phyloP scores from a whole-genome alignment of 2,113 vertebrate genomes.

The Clarias batrachus region DNA sequence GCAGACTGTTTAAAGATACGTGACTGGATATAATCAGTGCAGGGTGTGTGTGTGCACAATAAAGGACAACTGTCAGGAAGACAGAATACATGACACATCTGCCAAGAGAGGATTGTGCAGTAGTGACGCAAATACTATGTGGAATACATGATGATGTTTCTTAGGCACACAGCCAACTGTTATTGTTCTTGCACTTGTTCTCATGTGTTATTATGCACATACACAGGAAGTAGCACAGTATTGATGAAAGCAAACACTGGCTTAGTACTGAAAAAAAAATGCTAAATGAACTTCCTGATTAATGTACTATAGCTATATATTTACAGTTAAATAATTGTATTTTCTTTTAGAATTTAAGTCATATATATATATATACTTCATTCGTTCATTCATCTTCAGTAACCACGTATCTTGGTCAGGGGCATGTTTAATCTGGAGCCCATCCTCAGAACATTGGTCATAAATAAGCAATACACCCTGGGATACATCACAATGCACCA shows the following conservation, averaged over 20 bases:
- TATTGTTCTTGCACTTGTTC: constrained; percentile 27
- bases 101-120: constrained; percentile 54
- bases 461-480: not conserved
- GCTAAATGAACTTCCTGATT: not conserved
- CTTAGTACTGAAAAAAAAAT: not conserved
- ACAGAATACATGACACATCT: constrained; percentile 53
- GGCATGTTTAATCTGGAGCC: not conserved
- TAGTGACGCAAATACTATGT: constrained; percentile 47
- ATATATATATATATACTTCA: not conserved
- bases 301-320: not conserved
- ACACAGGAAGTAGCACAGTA: not conserved
- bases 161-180: constrained; percentile 28
- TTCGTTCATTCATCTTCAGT: not conserved
- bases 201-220: not conserved
- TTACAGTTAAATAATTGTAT: not conserved
- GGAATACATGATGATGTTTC: constrained; percentile 53
- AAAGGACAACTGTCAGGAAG: constrained; percentile 43
- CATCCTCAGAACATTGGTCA: not conserved
- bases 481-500: not conserved
- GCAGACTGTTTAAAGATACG: constrained; percentile 62
- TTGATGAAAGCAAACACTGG: not conserved
- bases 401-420: not conserved
- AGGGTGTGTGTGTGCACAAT: constrained; percentile 25
- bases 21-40: constrained; percentile 47
- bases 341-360: not conserved